Evolutionary conservation across 2,797 vertebrate genomes (phyloP).

Genomic region (Tarsius wallacei): DNA sequence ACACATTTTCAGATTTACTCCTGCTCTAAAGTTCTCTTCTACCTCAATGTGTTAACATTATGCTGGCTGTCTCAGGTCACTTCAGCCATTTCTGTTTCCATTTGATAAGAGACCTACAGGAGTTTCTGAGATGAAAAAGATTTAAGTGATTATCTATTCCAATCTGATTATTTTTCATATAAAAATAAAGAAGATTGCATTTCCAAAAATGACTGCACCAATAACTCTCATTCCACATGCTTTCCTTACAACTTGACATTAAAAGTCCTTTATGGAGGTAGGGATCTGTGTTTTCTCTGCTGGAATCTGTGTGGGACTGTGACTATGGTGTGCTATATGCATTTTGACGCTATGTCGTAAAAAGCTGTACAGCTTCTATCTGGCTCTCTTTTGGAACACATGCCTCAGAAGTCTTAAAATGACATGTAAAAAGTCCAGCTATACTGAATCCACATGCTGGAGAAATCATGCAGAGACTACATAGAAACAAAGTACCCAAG

Average conservation of each 20-base stretch:
- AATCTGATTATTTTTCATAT: slow-evolving; percentile 6
- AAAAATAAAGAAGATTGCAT: background rate
- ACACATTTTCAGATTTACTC: background rate
- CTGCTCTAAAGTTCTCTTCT: background rate
- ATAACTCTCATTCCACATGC: background rate
- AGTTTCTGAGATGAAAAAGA: background rate
- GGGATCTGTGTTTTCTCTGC: fast-evolving
- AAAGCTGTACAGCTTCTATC: background rate
- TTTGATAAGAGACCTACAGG: background rate
- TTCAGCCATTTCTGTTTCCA: background rate
- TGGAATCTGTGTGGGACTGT: background rate
- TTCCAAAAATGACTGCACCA: background rate
- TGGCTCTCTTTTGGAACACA: background rate
- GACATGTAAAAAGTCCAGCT: background rate
- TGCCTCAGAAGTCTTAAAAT: background rate
- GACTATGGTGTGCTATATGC: background rate
- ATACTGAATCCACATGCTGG: background rate
- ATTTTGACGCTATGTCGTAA: background rate
- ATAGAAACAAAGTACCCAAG: background rate
- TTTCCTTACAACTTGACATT: background rate
- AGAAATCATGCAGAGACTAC: background rate
- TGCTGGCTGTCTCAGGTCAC: background rate
- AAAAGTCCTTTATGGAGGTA: background rate
- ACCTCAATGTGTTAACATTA: background rate
- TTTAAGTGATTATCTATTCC: background rate